phyloP scores from a whole-genome alignment of 2,113 vertebrate genomes.

The Pseudopipra pipra region DNA sequence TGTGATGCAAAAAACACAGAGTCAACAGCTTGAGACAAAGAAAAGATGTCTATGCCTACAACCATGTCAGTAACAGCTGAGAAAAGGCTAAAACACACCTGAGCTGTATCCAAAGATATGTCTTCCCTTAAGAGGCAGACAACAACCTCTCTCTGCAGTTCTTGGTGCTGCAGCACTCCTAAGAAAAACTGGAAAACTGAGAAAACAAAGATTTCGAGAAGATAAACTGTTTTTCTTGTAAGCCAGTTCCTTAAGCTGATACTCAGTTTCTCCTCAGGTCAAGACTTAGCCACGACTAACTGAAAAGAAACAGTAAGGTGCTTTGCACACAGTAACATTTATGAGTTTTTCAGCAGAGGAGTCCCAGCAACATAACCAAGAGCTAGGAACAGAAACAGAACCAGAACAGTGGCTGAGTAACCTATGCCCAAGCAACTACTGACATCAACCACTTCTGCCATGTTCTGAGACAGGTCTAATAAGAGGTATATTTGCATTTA shows the following conservation, averaged over 20 bases:
- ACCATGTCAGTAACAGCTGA: neutral
- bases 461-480: neutral
- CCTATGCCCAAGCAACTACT: neutral
- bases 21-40: neutral
- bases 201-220: neutral
- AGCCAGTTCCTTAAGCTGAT: neutral
- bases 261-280: neutral
- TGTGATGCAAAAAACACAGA: neutral
- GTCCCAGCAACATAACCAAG: neutral
- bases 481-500: neutral
- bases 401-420: neutral
- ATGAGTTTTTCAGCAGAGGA: neutral
- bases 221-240: accelerated
- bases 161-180: neutral
- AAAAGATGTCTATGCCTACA: neutral
- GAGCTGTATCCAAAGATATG: neutral
- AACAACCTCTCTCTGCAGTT: neutral
- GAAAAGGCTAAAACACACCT: neutral
- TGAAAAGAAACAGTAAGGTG: neutral
- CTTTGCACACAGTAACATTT: neutral
- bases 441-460: neutral
- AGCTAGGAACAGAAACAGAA: neutral
- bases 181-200: neutral
- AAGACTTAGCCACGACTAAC: neutral
- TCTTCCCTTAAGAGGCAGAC: neutral